Base-by-base conservation (phyloP, 2,888 invertebrate species). In the Acleris emargana region DNA sequence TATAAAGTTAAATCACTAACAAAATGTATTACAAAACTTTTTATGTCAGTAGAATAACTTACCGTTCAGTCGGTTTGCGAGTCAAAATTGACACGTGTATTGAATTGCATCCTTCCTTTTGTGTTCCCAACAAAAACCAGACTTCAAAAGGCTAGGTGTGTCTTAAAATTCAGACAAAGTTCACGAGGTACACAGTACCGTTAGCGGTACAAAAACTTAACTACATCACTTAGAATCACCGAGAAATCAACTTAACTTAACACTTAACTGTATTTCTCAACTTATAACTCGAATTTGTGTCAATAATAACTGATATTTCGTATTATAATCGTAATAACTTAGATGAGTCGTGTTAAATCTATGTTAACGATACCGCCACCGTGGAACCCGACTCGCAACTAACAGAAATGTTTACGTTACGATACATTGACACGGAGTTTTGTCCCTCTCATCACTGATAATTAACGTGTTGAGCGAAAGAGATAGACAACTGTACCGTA, bases 161-260 rank as follows among this genome's bases (percentile, higher is more conserved):
- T 81, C 82, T 82, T 82, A 79, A 80, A 85, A 86, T 82, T 85
- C 79, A 84, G 79, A 84, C 77, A 76, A 73, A 72, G 83, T 86
- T 87, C 85, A 85, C 77, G 76, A 82, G 74, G 73, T 73, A 69
- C 72, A 77, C 79, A 76, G 81, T 88, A 85, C 89, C 89, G 89
- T 89, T 89, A 89, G 72, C 74, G 73, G 69, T 72, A 71, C 76
- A 77, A 75, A 72, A 75, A 73, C 77, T 78, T 79, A 69, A 67
- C 71, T 73, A 80, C 78, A 80, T 77, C 77, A 77, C 77, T 72
- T 64, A 73, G 75, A 68, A 68, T 53, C 72, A 72, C 70, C 59
- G 17, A 57, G 55, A 52, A 62, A 69, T 63, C 58, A 66, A 71
- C 73, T 71, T 63, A 69, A 68, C 73, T 73, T 58, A 11, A 55